Evolutionary conservation across 1,140 invertebrate species (phyloP).

Genomic region (Ectropis grisescens): DNA sequence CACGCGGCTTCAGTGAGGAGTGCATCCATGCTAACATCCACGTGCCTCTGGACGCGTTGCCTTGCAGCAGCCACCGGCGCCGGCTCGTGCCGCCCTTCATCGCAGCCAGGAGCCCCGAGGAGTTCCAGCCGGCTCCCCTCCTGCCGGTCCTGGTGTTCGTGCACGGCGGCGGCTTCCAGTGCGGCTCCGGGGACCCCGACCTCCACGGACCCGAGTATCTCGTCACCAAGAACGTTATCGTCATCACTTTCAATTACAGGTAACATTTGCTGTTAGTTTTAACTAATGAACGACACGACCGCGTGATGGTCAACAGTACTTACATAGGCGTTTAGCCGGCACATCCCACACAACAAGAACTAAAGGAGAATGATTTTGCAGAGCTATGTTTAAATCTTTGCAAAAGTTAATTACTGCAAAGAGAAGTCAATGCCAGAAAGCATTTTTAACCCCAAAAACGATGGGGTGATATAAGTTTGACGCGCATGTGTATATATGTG

Average conservation of each 20-base stretch:
- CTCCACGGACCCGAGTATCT: slow-evolving; percentile 75
- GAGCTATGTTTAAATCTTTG: too few relatives aligned
- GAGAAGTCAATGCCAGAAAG: too few relatives aligned
- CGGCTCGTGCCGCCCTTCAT: slow-evolving; percentile 6
- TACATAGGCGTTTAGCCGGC: background rate
- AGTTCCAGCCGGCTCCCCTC: slow-evolving; percentile 5
- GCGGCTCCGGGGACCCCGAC: slow-evolving; percentile 70
- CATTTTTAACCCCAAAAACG: too few relatives aligned
- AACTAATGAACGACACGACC: background rate
- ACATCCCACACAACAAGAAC: background rate
- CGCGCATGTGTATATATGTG: too few relatives aligned
- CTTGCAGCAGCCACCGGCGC: slow-evolving; percentile 2
- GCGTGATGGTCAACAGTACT: background rate
- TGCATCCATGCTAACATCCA: slow-evolving; percentile 49
- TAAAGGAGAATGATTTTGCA: too few relatives aligned
- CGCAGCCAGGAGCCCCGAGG: slow-evolving; percentile 9
- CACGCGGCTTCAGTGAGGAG: slow-evolving; percentile 29
- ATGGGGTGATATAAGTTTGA: too few relatives aligned
- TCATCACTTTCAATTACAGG: slow-evolving; percentile 80
- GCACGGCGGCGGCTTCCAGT: slow-evolving; percentile 80
- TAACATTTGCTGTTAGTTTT: slow-evolving; percentile 5
- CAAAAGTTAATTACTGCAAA: too few relatives aligned
- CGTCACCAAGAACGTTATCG: slow-evolving; percentile 73
- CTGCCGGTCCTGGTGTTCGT: slow-evolving; percentile 79
- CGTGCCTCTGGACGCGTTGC: slow-evolving; percentile 28